A percentile compares a stretch with the other conserved stretches of the same genome.
These are phyloP conservation scores for Huso huso DNA, from an alignment of 2,797 vertebrate species.

Conservation along the genomic window DNA sequence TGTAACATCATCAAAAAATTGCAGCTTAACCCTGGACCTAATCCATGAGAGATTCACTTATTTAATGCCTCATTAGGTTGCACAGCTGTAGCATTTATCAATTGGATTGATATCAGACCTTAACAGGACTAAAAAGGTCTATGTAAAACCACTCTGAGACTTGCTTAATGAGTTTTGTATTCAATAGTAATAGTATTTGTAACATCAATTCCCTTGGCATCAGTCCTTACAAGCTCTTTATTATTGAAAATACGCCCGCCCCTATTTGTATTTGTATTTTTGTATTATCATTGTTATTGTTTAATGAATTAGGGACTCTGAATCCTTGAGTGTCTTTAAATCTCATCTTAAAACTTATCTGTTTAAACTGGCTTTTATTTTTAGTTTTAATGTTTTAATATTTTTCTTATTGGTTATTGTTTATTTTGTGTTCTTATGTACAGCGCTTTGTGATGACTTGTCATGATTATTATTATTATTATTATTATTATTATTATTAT, in stretches of 20 bases:
- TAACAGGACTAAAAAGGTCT: not conserved
- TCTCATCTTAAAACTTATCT: not conserved
- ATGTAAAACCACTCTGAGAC: slow-evolving; percentile 4
- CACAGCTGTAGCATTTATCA: not conserved
- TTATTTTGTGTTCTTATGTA: too few relatives aligned
- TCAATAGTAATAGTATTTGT: not conserved
- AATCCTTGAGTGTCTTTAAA: not conserved
- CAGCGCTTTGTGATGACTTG: too few relatives aligned
- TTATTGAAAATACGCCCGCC: not conserved
- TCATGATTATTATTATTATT: too few relatives aligned
- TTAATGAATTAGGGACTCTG: not conserved
- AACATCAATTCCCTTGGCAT: not conserved
- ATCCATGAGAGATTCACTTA: slow-evolving; percentile 2
- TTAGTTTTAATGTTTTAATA: too few relatives aligned
- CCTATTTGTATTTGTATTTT: not conserved
- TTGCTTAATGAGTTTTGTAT: not conserved
- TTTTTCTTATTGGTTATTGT: too few relatives aligned
- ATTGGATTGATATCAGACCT: slow-evolving; percentile 4
- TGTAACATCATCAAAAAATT: not conserved
- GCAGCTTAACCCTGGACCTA: not conserved
- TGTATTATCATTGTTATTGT: not conserved
- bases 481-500: too few relatives aligned
- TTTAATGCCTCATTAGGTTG: slow-evolving; percentile 7
- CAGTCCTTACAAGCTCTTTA: not conserved
- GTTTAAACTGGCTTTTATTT: not conserved